phyloP scores from a whole-genome alignment of 2,888 invertebrate genomes.

The Agonopterix subpropinquella region DNA sequence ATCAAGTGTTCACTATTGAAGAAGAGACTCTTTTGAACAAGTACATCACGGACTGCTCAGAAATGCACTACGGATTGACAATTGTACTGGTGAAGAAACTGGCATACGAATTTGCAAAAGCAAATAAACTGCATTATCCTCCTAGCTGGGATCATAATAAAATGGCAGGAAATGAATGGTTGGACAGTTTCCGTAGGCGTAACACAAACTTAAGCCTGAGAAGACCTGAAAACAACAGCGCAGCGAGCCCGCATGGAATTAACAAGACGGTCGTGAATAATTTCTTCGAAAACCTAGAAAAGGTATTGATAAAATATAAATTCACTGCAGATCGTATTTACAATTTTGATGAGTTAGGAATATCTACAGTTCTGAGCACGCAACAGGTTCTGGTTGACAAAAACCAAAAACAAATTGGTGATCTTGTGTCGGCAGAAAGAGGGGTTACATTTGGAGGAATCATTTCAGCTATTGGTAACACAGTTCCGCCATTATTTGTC shows the following conservation, averaged over 20 bases:
- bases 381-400: conserved; percentile 1
- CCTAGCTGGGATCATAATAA: conserved; percentile 9
- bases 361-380: conserved; percentile 2
- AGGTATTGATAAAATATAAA: neutral
- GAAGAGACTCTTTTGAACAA: conserved; percentile 6
- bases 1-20: conserved; percentile 7
- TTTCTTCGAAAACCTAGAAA: conserved; percentile 1
- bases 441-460: conserved; percentile 36
- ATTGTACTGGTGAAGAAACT: conserved; percentile 4
- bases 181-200: conserved; percentile 5
- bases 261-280: conserved; percentile 2
- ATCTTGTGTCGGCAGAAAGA: conserved; percentile 33
- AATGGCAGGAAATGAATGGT: conserved; percentile 12
- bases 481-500: conserved; percentile 31
- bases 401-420: conserved; percentile 21
- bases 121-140: conserved; percentile 7
- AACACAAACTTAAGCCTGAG: conserved; percentile 7
- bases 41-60: conserved; percentile 7
- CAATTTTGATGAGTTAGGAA: conserved; percentile 6
- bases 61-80: conserved; percentile 11
- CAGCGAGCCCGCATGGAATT: conserved; percentile 4
- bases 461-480: conserved; percentile 25
- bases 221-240: conserved; percentile 13
- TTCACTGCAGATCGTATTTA: conserved; percentile 5
- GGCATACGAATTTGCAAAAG: conserved; percentile 8